A percentile compares a stretch with the other conserved stretches of the same genome.
phyloP scores from a whole-genome alignment of 2,888 invertebrate species.

The Brenthis ino region DNA sequence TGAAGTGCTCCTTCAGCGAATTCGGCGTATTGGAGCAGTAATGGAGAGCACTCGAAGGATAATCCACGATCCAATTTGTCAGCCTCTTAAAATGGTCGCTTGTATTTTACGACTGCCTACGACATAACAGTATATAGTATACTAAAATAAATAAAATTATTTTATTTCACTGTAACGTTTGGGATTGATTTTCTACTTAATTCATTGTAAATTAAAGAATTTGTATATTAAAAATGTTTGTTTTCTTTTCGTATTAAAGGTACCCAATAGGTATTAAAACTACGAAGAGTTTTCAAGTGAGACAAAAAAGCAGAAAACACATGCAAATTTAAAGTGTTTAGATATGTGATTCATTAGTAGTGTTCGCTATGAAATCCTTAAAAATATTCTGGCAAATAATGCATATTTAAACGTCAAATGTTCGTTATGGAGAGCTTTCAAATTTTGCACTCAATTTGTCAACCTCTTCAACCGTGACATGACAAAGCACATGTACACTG shows the following conservation, averaged over 20 bases:
- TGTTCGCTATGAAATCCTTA: no score
- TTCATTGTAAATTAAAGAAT: no score
- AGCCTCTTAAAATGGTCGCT: constrained; percentile 30
- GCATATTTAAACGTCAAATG: constrained; percentile 1
- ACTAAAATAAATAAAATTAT: neutral
- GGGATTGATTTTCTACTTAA: no score
- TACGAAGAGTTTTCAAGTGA: no score
- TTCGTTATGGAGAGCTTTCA: constrained; percentile 9
- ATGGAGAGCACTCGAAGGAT: constrained; percentile 47
- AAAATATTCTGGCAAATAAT: no score
- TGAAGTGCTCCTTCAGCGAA: constrained; percentile 22
- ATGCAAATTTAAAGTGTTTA: no score
- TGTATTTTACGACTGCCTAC: constrained; percentile 15
- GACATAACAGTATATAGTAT: neutral
- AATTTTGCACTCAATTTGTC: constrained; percentile 17
- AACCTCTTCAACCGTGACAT: constrained; percentile 17
- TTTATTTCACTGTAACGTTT: neutral
- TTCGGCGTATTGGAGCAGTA: constrained; percentile 32
- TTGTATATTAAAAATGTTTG: no score
- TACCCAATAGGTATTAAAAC: no score
- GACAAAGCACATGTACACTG: constrained; percentile 10
- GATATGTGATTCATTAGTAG: no score
- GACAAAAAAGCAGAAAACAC: no score
- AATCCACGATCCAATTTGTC: constrained; percentile 65
- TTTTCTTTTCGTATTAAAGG: no score